These are phyloP conservation scores for Limnodromus scolopaceus DNA, from an alignment of 2,797 vertebrate genomes.

Conservation along the genomic window DNA sequence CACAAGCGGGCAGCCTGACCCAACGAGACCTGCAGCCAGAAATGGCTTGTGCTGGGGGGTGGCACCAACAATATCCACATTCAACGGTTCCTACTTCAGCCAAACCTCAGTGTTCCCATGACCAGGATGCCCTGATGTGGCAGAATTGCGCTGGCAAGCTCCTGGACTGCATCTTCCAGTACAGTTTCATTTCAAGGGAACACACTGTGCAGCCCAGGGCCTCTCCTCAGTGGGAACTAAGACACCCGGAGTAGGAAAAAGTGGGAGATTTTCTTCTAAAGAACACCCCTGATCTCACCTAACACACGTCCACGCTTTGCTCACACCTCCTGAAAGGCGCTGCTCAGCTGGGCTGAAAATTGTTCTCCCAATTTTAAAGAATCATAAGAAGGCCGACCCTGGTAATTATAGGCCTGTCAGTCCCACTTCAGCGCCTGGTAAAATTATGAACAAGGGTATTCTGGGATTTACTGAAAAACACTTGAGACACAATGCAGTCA, in stretches of 20 bases:
- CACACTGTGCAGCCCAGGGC: background rate
- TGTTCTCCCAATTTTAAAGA: background rate
- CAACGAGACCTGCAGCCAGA: background rate
- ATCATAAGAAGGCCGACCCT: background rate
- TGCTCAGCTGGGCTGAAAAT: background rate
- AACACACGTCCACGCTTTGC: background rate
- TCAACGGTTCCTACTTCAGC: background rate
- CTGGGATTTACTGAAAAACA: background rate
- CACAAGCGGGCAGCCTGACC: background rate
- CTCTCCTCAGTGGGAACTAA: background rate
- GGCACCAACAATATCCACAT: background rate
- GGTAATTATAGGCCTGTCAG: background rate
- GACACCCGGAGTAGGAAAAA: background rate
- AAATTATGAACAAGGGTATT: background rate
- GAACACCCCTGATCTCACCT: background rate
- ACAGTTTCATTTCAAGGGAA: background rate
- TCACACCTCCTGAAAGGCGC: background rate
- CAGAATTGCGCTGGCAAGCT: background rate
- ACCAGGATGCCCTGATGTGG: background rate
- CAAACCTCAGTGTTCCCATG: background rate
- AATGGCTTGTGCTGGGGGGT: background rate
- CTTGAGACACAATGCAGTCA: fast-evolving
- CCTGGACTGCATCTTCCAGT: background rate
- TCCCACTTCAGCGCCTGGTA: background rate
- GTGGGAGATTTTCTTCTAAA: background rate